phyloP scores from a whole-genome alignment of 1,140 invertebrate species.

The Medauroidea extradentata region DNA sequence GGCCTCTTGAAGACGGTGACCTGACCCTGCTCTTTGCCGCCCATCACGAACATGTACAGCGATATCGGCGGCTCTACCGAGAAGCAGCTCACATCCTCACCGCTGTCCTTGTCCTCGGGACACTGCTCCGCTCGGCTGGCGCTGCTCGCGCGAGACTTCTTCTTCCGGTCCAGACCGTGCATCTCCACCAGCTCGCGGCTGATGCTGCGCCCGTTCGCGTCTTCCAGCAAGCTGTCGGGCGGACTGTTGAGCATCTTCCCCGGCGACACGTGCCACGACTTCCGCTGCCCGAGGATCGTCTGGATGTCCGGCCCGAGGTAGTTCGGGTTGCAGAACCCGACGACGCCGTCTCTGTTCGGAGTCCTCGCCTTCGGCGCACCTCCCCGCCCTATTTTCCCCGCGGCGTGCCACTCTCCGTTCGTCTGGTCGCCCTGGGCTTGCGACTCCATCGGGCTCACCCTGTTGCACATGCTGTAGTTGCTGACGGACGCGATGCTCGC shows the following conservation, averaged over 20 bases:
- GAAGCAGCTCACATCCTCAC: slow-evolving; percentile 1
- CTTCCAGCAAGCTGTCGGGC: slow-evolving; percentile 50
- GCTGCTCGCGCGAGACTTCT: slow-evolving; percentile 47
- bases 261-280: slow-evolving; percentile 9
- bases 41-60: slow-evolving; percentile 58
- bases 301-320: slow-evolving; percentile 61
- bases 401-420: background rate
- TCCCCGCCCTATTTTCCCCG: background rate
- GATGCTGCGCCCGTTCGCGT: slow-evolving; percentile 39
- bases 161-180: slow-evolving; percentile 19
- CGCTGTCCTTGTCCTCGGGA: background rate
- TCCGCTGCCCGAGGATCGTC: slow-evolving; percentile 31
- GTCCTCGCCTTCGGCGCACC: background rate
- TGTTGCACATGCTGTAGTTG: slow-evolving; percentile 36
- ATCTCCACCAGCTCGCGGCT: slow-evolving; percentile 20
- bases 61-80: slow-evolving; percentile 44
- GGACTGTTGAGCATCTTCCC: slow-evolving; percentile 49
- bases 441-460: slow-evolving; percentile 20
- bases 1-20: slow-evolving; percentile 62
- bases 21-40: slow-evolving; percentile 61
- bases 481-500: slow-evolving; percentile 59
- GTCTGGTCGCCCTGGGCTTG: background rate
- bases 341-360: slow-evolving; percentile 39
- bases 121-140: slow-evolving; percentile 13
- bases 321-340: slow-evolving; percentile 69